A percentile compares a stretch with the other conserved stretches of the same genome.
phyloP scores from a whole-genome alignment of 2,888 invertebrate genomes.

The Lycia hirtaria region DNA sequence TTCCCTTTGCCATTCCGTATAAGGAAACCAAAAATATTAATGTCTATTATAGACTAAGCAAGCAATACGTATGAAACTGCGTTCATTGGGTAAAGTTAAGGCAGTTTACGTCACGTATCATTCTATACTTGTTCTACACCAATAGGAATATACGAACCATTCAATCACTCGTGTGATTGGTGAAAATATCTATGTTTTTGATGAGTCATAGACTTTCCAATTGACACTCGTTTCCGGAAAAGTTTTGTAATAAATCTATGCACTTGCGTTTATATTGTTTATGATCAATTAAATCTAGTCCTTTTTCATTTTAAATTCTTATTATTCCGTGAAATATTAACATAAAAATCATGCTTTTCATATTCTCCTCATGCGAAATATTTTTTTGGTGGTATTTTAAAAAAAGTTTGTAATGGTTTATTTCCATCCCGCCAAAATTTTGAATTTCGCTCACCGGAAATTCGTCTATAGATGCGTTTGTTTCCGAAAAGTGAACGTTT shows the following conservation, averaged over 20 bases:
- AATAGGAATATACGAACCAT: slow-evolving; percentile 25
- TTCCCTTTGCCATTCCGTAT: too few species aligned
- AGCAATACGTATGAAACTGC: neutral
- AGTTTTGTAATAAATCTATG: slow-evolving; percentile 71
- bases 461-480: slow-evolving; percentile 85
- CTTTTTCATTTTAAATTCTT: slow-evolving; percentile 23
- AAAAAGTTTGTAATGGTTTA: slow-evolving; percentile 17
- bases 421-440: slow-evolving; percentile 74
- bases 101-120: neutral
- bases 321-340: neutral
- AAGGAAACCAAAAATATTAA: too few species aligned
- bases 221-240: slow-evolving; percentile 84
- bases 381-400: neutral
- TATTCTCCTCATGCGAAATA: neutral
- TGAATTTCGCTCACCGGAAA: slow-evolving; percentile 81
- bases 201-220: slow-evolving; percentile 81
- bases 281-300: slow-evolving; percentile 49
- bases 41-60: slow-evolving; percentile 18
- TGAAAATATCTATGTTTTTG: slow-evolving; percentile 56
- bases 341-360: neutral
- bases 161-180: slow-evolving; percentile 23
- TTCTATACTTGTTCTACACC: slow-evolving; percentile 23
- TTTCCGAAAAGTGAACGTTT: slow-evolving; percentile 86
- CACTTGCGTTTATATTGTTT: slow-evolving; percentile 60
- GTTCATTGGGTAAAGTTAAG: slow-evolving; percentile 9